Evolutionary conservation across 2,797 vertebrate species (phyloP).

Genomic region (Sebastes paucispinis): DNA sequence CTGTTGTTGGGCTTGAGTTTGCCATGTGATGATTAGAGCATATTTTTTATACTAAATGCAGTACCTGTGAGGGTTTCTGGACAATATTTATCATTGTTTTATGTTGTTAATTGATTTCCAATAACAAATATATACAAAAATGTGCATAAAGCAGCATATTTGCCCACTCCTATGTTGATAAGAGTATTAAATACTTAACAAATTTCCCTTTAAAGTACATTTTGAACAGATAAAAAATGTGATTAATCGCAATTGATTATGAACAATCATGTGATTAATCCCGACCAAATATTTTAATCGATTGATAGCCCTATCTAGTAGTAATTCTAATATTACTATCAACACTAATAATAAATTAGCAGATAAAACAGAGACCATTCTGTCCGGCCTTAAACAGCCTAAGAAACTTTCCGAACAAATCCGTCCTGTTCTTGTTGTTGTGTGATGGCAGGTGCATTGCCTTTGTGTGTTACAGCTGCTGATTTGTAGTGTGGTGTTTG

Average conservation of each 20-base stretch:
- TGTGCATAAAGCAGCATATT: too few species aligned
- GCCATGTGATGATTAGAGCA: too few species aligned
- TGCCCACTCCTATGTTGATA: too few species aligned
- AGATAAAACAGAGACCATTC: background rate
- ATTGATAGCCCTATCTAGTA: background rate
- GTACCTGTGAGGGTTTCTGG: too few species aligned
- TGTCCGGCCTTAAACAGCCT: slow-evolving; percentile 12
- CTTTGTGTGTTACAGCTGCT: slow-evolving; percentile 78
- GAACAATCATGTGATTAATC: too few species aligned
- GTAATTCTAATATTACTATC: background rate
- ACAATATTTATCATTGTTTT: rapidly evolving
- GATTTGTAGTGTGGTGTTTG: slow-evolving; percentile 66
- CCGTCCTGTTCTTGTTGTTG: slow-evolving; percentile 34
- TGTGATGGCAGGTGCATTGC: slow-evolving; percentile 74
- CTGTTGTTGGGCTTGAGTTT: too few species aligned
- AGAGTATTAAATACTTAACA: too few species aligned
- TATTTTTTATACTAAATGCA: too few species aligned
- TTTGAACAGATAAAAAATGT: too few species aligned
- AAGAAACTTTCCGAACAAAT: slow-evolving; percentile 47
- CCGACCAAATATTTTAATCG: rapidly evolving
- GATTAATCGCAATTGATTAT: too few species aligned
- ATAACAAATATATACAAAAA: rapidly evolving
- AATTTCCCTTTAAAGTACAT: too few species aligned
- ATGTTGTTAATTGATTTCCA: too few species aligned
- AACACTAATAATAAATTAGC: background rate